Conservation (phyloP, 2,797 vertebrate species). For the Myiothlypis chrysogaster region DNA sequence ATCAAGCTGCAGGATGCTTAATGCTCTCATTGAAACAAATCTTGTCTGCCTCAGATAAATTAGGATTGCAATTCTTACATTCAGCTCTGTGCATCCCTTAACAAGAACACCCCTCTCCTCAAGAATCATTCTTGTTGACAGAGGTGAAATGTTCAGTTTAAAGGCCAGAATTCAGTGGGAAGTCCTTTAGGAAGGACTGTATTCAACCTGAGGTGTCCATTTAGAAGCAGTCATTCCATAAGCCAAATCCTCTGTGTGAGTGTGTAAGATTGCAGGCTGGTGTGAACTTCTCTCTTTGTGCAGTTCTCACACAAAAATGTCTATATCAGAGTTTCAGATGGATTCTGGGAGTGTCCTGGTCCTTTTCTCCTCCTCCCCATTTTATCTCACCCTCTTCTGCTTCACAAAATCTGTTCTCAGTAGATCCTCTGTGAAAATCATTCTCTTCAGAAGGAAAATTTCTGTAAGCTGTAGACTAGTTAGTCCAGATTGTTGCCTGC, state of each 20-base stretch:
- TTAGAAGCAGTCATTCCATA: neutral
- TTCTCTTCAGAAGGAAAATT: neutral
- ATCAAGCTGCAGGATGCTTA: neutral
- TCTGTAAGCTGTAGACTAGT: neutral
- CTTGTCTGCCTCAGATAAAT: slow-evolving; percentile 8
- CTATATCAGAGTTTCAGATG: neutral
- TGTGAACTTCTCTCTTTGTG: neutral
- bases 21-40: slow-evolving; percentile 3
- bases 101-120: neutral
- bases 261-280: neutral
- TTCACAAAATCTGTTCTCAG: neutral
- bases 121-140: neutral
- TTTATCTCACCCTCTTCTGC: neutral
- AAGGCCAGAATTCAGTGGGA: neutral
- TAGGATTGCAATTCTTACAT: neutral
- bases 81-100: neutral
- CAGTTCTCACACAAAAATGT: neutral
- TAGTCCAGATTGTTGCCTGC: neutral
- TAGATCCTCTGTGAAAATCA: neutral
- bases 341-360: neutral
- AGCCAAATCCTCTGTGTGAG: neutral
- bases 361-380: neutral
- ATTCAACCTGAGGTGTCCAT: neutral
- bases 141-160: neutral
- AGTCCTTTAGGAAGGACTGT: neutral